Evolutionary conservation across 1,140 invertebrate genomes (phyloP), one percentile per base, ranked within the genome.

Genomic region (Drosophila teissieri): DNA sequence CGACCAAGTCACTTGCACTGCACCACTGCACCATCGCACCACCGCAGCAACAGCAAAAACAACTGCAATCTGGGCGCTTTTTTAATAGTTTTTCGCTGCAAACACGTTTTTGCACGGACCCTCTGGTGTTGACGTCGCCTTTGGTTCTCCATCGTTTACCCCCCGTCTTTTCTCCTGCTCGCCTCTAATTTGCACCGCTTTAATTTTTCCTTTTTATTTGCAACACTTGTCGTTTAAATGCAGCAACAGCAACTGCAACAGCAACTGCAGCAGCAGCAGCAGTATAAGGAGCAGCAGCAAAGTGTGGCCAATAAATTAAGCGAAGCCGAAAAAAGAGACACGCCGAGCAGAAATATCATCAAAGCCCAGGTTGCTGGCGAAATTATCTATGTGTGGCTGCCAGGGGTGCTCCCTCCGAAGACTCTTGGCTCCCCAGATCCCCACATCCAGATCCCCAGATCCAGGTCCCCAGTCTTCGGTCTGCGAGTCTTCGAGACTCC

Each of bases 271-370:
- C n/a, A 54, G 37, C 34, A 37, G 31, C 27, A 15, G 58, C 80
- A 45, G 19, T 17, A 37, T n/a, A 31, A 22, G 19, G 19, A 19
- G 44, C 74, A 49, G 24, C 56, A 51, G 56, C 81, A 89, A 88
- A 88, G 84, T 89, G 84, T 83, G 82, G 84, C 85, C 77, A 89
- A 89, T 89, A 89, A 89, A 89, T 89, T 89, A 89, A 89, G 65
- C 57, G 57, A 63, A 73, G 69, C 65, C 62, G 70, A 80, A 63
- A 63, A 63, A 72, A 53, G 53, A 46, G 53, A 46, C 44, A 61
- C 24, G 45, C 27, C 34, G 62, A 53, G 34, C 36, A 73, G 77
- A 80, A 57, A 22, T 73, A 74, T 67, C 49, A 68, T 61, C 74
- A 77, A 56, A 53, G 57, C 27, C 49, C 53, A 54, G 60, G 70